Percentiles rank a stretch among this genome's conserved stretches.
These are phyloP conservation scores for Seira sanloemensis DNA, from an alignment of 2,888 invertebrate genomes.

Conservation along the genomic window DNA sequence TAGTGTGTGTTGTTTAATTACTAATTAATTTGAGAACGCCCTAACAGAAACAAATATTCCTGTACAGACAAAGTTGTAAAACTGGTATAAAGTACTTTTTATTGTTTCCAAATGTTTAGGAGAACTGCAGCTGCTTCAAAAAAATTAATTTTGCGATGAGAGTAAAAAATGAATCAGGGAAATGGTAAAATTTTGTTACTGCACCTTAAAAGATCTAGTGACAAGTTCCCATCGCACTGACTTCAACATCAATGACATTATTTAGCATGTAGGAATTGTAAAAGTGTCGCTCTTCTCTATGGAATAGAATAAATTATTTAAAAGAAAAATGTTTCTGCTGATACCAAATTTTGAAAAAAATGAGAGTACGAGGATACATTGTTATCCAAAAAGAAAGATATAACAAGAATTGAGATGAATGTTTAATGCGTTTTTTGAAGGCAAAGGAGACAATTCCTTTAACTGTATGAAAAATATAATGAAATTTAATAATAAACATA, in stretches of 20 bases:
- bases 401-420: too few relatives aligned
- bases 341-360: too few relatives aligned
- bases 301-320: not conserved
- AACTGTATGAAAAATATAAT: not conserved
- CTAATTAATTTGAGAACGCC: too few relatives aligned
- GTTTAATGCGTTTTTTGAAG: not conserved
- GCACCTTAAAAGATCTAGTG: not conserved
- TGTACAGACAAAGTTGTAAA: not conserved
- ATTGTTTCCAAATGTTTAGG: not conserved
- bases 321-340: too few relatives aligned
- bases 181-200: not conserved
- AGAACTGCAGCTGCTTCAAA: not conserved
- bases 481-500: not conserved
- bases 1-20: not conserved
- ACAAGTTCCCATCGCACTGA: not conserved
- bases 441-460: not conserved
- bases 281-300: not conserved
- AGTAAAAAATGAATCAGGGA: not conserved
- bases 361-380: too few relatives aligned
- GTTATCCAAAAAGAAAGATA: too few relatives aligned
- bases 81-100: not conserved
- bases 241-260: not conserved
- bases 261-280: not conserved
- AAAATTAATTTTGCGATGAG: not conserved
- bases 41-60: not conserved